Conservation (phyloP, 2,797 vertebrate genomes). For the Geotrypetes seraphini region DNA sequence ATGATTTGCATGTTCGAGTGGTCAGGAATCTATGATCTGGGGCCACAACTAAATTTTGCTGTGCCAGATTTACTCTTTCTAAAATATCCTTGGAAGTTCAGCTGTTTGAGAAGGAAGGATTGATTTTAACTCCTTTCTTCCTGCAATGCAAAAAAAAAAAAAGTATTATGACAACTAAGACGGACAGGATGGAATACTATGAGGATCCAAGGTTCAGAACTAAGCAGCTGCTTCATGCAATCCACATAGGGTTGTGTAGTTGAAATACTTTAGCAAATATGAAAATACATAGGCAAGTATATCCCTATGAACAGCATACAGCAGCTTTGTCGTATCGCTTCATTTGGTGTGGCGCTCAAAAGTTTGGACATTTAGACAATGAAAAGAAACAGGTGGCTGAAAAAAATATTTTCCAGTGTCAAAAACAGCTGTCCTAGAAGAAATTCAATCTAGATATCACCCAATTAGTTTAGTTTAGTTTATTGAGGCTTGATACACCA, state of each 20-base stretch:
- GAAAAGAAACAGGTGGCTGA: conserved; percentile 52
- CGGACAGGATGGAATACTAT: conserved; percentile 50
- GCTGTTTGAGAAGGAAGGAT: conserved; percentile 58
- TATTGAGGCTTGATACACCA: no score
- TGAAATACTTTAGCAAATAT: conserved; percentile 47
- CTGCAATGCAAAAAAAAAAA: conserved; percentile 48
- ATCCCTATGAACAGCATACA: conserved; percentile 36
- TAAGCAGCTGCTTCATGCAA: conserved; percentile 43
- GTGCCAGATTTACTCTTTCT: conserved; percentile 22
- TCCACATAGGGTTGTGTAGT: conserved; percentile 24
- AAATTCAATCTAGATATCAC: conserved; percentile 70
- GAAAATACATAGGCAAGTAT: conserved; percentile 21
- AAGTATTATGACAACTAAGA: conserved; percentile 45
- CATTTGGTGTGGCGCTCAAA: conserved; percentile 21
- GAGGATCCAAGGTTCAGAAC: conserved; percentile 41
- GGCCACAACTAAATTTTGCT: conserved; percentile 40
- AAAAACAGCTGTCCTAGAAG: conserved; percentile 62
- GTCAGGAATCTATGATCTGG: no score
- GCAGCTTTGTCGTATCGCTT: conserved; percentile 37
- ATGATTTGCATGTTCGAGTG: no score
- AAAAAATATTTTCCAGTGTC: conserved; percentile 42
- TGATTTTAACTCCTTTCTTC: conserved; percentile 56
- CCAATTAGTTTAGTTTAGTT: no score
- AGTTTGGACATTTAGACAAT: conserved; percentile 33
- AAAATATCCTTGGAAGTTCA: conserved; percentile 37